Percentiles rank a stretch among this genome's conserved stretches.
phyloP scores from a whole-genome alignment of 2,888 invertebrate species.

The Anaspis maculata region DNA sequence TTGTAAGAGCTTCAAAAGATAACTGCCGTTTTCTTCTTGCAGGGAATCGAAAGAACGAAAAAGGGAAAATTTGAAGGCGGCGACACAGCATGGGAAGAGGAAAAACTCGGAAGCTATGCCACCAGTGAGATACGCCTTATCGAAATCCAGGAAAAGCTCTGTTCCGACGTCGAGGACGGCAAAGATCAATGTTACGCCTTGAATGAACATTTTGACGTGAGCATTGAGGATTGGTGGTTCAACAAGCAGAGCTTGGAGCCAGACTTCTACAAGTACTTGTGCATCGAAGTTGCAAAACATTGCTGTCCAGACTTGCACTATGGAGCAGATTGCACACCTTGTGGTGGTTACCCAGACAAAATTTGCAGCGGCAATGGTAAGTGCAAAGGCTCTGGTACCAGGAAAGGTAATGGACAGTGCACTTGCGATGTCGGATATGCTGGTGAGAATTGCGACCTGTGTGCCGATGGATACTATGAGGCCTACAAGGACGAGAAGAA shows the following conservation, averaged over 20 bases:
- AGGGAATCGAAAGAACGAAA: slow-evolving; percentile 75
- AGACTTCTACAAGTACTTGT: slow-evolving; percentile 66
- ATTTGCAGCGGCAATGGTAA: slow-evolving; percentile 75
- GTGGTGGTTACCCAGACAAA: slow-evolving; percentile 62
- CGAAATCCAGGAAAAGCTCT: slow-evolving; percentile 84
- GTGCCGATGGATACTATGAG: slow-evolving; percentile 63
- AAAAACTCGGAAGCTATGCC: slow-evolving; percentile 72
- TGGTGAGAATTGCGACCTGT: slow-evolving; percentile 71
- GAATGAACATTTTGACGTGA: slow-evolving; percentile 73
- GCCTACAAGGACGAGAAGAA: slow-evolving; percentile 67
- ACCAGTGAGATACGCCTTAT: slow-evolving; percentile 83
- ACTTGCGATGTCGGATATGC: slow-evolving; percentile 74
- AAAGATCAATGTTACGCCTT: slow-evolving; percentile 76
- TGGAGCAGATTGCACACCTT: slow-evolving; percentile 74
- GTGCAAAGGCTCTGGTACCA: slow-evolving; percentile 77
- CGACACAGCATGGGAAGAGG: slow-evolving; percentile 89
- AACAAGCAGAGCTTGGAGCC: slow-evolving; percentile 45
- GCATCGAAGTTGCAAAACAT: slow-evolving; percentile 63
- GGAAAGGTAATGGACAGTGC: slow-evolving; percentile 90
- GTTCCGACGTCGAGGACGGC: slow-evolving; percentile 64
- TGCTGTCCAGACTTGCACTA: slow-evolving; percentile 83
- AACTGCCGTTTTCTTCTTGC: too few relatives aligned
- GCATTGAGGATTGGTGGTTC: slow-evolving; percentile 86
- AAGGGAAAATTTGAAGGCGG: slow-evolving; percentile 88
- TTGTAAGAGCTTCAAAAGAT: too few relatives aligned